These are phyloP conservation scores for Bursaphelenchus mucronatus DNA, from an alignment of 1,140 invertebrate genomes.

Conservation along the genomic window DNA sequence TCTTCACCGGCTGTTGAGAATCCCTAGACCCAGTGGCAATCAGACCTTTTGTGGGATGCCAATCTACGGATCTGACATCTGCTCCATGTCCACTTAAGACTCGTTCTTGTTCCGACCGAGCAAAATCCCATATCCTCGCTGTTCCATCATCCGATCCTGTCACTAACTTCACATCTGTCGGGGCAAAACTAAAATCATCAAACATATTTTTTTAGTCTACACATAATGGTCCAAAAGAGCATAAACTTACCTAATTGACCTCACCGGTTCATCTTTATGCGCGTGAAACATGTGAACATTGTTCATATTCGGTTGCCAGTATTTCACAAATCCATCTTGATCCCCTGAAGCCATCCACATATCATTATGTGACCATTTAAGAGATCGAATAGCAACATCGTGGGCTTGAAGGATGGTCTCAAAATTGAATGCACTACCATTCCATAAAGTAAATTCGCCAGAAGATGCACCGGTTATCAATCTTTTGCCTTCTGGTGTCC, in stretches of 20 bases:
- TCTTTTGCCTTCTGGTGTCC: conserved; percentile 96
- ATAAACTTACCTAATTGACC: conserved; percentile 79
- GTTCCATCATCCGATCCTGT: conserved; percentile 99
- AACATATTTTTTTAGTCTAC: neutral
- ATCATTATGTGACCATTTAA: conserved; percentile 99
- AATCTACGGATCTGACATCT: conserved; percentile 98
- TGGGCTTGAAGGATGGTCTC: conserved; percentile 99
- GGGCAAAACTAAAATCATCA: conserved; percentile 79
- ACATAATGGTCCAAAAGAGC: neutral
- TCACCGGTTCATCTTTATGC: conserved; percentile 91
- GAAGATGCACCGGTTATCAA: conserved; percentile 96
- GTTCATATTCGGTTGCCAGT: conserved; percentile 99
- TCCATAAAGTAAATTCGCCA: conserved; percentile 99
- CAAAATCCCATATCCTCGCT: conserved; percentile 95
- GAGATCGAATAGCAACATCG: conserved; percentile 90
- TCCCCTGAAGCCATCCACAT: conserved; percentile 99
- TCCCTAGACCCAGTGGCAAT: conserved; percentile 98
- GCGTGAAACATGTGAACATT: conserved; percentile 99
- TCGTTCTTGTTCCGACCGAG: conserved; percentile 88
- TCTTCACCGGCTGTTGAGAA: conserved; percentile 96
- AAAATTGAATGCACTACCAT: conserved; percentile 99
- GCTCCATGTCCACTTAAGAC: conserved; percentile 94
- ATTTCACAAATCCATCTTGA: conserved; percentile 96
- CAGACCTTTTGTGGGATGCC: conserved; percentile 95
- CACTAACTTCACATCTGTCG: conserved; percentile 94